Conservation (phyloP, 2,888 invertebrate species). For the Drosophila rubida region DNA sequence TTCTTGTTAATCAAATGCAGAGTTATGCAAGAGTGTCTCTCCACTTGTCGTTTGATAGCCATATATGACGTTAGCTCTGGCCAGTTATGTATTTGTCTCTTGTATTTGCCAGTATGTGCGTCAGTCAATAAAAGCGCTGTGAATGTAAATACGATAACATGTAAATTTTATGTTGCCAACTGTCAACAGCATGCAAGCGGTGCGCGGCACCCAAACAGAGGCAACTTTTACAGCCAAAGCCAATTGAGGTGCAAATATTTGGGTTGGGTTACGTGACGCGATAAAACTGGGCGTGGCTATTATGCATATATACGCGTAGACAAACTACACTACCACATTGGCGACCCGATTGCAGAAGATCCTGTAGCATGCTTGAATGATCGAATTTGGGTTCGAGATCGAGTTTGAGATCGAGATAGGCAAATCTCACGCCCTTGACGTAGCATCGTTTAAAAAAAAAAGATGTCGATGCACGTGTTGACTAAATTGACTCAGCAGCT, state of each 20-base stretch:
- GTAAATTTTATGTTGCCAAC: slow-evolving; percentile 73
- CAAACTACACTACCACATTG: slow-evolving; percentile 3
- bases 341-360: slow-evolving; percentile 50
- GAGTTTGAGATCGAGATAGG: neutral
- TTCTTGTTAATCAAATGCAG: slow-evolving; percentile 34
- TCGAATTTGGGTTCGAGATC: slow-evolving; percentile 13
- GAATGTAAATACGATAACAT: slow-evolving; percentile 65
- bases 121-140: slow-evolving; percentile 64
- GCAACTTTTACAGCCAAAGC: slow-evolving; percentile 46
- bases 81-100: slow-evolving; percentile 24
- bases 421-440: slow-evolving; percentile 53
- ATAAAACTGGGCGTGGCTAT: slow-evolving; percentile 50
- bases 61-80: neutral
- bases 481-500: slow-evolving; percentile 52
- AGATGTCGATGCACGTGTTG: slow-evolving; percentile 55
- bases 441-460: neutral
- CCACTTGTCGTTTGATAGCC: slow-evolving; percentile 45
- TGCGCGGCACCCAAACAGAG: slow-evolving; percentile 43
- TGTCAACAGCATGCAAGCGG: slow-evolving; percentile 52
- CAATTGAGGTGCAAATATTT: slow-evolving; percentile 61
- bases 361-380: slow-evolving; percentile 29
- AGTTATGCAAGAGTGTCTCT: slow-evolving; percentile 54
- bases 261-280: slow-evolving; percentile 50
- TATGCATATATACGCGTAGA: slow-evolving; percentile 41
- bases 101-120: slow-evolving; percentile 36